Evolutionary conservation across 2,797 vertebrate species (phyloP).

Genomic region (Semotilus atromaculatus): DNA sequence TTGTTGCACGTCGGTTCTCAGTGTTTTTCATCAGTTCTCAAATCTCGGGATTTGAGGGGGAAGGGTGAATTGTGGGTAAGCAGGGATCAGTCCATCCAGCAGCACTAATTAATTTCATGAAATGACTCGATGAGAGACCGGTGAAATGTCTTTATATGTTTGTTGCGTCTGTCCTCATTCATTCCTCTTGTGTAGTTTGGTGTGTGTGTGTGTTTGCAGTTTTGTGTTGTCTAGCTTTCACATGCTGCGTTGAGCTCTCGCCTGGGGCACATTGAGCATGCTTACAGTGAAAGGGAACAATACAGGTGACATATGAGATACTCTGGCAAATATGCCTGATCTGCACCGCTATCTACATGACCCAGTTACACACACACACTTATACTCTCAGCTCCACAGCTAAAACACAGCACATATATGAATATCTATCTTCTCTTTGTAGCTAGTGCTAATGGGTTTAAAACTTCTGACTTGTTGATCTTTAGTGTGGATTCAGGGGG

Average conservation of each 20-base stretch:
- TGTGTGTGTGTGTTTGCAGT: constrained; percentile 15
- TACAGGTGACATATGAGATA: constrained; percentile 63
- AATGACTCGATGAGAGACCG: constrained; percentile 11
- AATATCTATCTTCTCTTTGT: not conserved
- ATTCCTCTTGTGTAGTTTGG: constrained; percentile 25
- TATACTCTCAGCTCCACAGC: constrained; percentile 8
- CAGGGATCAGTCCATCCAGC: constrained; percentile 7
- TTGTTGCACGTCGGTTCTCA: not conserved
- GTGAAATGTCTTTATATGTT: constrained; percentile 13
- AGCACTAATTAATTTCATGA: constrained; percentile 38
- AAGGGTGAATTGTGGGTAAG: constrained; percentile 24
- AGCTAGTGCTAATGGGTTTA: not conserved
- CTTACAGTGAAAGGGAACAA: constrained; percentile 65
- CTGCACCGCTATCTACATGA: constrained; percentile 35
- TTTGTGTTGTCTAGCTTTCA: constrained; percentile 43
- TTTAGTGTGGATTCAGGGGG: not conserved
- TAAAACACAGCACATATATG: not conserved
- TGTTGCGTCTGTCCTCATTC: constrained; percentile 14
- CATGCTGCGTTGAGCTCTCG: constrained; percentile 34
- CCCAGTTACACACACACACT: constrained; percentile 25
- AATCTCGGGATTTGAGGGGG: constrained; percentile 13
- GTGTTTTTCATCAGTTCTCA: constrained; percentile 33
- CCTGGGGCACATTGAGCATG: constrained; percentile 54
- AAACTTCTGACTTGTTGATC: not conserved
- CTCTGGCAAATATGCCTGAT: constrained; percentile 62